Conservation (phyloP, 2,113 vertebrate species). For the Sander lucioperca region DNA sequence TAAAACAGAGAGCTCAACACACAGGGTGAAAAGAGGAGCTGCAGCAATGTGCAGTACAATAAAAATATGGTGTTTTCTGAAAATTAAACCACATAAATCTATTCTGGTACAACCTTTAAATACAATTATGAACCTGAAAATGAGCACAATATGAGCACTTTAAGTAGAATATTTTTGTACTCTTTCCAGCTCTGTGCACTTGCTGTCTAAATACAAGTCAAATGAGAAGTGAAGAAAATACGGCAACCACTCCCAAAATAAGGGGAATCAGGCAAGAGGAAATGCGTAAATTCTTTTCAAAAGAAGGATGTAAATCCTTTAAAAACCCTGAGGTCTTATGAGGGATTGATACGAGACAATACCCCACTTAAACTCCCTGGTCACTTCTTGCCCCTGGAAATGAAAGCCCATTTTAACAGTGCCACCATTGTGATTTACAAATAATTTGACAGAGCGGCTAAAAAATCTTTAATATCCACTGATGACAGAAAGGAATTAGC, state of each 20-base stretch:
- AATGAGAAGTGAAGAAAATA: neutral
- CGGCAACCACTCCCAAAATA: neutral
- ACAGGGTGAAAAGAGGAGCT: too few species aligned
- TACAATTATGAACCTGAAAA: too few species aligned
- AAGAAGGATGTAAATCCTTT: constrained; percentile 51
- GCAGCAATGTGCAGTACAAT: too few species aligned
- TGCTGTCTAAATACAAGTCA: neutral
- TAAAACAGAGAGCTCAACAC: too few species aligned
- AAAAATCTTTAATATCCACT: constrained; percentile 96
- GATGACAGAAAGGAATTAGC: constrained; percentile 99
- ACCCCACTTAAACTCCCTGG: constrained; percentile 69
- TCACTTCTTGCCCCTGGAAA: constrained; percentile 85
- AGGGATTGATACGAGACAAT: constrained; percentile 78
- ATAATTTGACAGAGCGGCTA: constrained; percentile 83
- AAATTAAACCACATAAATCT: too few species aligned
- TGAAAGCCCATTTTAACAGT: constrained; percentile 90
- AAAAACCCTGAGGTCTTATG: constrained; percentile 62
- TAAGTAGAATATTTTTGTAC: too few species aligned
- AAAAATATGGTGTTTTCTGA: too few species aligned
- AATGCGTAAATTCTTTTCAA: constrained; percentile 25
- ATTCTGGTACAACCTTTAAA: too few species aligned
- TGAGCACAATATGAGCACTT: too few species aligned
- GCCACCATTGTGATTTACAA: constrained; percentile 90
- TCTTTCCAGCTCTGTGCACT: neutral
- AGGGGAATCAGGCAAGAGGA: neutral